Evolutionary conservation across 2,113 vertebrate species (phyloP).

Genomic region (Marmota flaviventris): DNA sequence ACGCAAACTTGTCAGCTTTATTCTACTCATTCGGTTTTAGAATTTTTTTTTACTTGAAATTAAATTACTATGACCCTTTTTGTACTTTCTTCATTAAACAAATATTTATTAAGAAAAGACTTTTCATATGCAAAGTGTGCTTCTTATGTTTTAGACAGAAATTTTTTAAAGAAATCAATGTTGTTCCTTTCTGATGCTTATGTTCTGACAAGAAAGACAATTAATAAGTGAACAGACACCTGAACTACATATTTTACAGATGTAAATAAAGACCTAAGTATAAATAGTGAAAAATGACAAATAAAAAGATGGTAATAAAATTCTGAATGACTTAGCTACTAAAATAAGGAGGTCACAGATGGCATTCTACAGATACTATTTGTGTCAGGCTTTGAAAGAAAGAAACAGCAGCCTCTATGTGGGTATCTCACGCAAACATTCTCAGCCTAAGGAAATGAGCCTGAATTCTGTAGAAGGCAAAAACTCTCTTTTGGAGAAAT

Average conservation of each 20-base stretch:
- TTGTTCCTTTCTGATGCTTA: neutral
- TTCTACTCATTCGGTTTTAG: neutral
- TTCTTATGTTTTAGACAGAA: neutral
- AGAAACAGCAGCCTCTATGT: neutral
- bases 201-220: neutral
- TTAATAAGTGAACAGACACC: neutral
- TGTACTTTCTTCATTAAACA: neutral
- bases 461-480: neutral
- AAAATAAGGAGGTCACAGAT: neutral
- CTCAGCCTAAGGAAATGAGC: neutral
- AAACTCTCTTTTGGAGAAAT: neutral
- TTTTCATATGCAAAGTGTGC: neutral
- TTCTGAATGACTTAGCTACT: neutral
- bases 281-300: neutral
- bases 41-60: neutral
- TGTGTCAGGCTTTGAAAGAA: neutral
- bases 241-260: neutral
- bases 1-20: accelerated
- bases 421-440: neutral
- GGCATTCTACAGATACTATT: neutral
- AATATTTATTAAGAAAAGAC: neutral
- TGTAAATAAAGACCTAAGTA: neutral
- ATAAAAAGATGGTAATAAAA: neutral
- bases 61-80: neutral
- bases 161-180: neutral